phyloP scores from a whole-genome alignment of 2,888 invertebrate species.

The Sylvicola cinctus region DNA sequence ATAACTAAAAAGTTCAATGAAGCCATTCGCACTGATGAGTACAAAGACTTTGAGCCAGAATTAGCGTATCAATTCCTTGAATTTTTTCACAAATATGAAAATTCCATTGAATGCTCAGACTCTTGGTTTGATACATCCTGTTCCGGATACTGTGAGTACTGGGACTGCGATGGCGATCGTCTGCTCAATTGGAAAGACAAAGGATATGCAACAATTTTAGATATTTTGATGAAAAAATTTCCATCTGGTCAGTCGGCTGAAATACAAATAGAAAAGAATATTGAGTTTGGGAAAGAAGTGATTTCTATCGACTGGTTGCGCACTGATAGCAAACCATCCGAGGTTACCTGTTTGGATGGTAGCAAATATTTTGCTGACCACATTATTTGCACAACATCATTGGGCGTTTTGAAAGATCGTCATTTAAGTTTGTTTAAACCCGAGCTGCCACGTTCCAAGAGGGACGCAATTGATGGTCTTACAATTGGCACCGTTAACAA shows the following conservation, averaged over 20 bases:
- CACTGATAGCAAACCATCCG: slow-evolving; percentile 6
- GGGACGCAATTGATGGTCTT: slow-evolving; percentile 29
- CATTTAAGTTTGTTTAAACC: slow-evolving; percentile 27
- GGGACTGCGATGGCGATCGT: slow-evolving; percentile 47
- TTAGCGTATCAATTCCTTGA: slow-evolving; percentile 32
- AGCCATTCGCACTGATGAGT: slow-evolving; percentile 13
- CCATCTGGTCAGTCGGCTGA: neutral
- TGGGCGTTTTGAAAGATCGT: slow-evolving; percentile 37
- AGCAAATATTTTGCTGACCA: slow-evolving; percentile 31
- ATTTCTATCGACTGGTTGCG: slow-evolving; percentile 3
- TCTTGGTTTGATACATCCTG: slow-evolving; percentile 46
- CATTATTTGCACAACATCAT: slow-evolving; percentile 35
- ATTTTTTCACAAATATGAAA: slow-evolving; percentile 32
- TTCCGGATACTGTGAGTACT: slow-evolving; percentile 36
- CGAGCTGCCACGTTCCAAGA: slow-evolving; percentile 26
- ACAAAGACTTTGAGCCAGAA: slow-evolving; percentile 19
- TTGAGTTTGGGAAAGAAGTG: slow-evolving; percentile 6
- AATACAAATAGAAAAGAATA: slow-evolving; percentile 13
- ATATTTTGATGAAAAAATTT: slow-evolving; percentile 32
- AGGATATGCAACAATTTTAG: slow-evolving; percentile 45
- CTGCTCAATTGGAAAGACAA: slow-evolving; percentile 52
- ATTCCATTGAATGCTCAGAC: slow-evolving; percentile 34
- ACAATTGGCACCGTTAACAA: slow-evolving; percentile 41
- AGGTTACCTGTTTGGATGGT: slow-evolving; percentile 19
- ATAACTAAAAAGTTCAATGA: slow-evolving; percentile 15